These are phyloP conservation scores for Neofelis nebulosa DNA, from an alignment of 2,113 vertebrate species.

Conservation along the genomic window DNA sequence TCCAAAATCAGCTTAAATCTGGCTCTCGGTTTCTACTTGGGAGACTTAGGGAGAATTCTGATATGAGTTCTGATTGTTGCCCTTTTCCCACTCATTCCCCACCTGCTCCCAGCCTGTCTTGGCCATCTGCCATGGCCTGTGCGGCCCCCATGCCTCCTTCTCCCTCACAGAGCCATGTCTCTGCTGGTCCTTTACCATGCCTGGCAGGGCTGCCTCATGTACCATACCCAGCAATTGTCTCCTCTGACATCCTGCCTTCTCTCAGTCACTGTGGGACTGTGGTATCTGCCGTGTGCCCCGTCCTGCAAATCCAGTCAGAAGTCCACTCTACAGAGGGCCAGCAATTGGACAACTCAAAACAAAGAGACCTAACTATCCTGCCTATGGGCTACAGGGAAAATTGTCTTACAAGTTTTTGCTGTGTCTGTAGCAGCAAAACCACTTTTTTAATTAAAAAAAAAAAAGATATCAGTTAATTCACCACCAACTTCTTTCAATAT, in stretches of 20 bases:
- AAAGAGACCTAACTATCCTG: background rate
- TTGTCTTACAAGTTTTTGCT: background rate
- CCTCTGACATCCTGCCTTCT: background rate
- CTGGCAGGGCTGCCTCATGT: fast-evolving
- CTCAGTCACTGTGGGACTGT: fast-evolving
- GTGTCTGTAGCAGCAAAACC: background rate
- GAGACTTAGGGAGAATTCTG: background rate
- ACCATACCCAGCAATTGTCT: fast-evolving
- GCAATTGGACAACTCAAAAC: background rate
- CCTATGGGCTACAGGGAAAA: background rate
- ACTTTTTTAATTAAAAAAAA: too few relatives aligned
- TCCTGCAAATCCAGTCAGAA: background rate
- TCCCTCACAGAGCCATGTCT: background rate
- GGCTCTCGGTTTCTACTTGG: background rate
- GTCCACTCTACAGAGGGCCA: background rate
- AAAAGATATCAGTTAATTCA: background rate
- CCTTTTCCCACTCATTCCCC: background rate
- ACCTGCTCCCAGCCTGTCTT: fast-evolving
- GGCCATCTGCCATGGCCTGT: fast-evolving
- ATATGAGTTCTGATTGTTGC: background rate
- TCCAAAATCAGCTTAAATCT: constrained; percentile 45
- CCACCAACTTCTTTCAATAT: background rate
- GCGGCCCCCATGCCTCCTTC: background rate
- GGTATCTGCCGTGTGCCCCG: background rate
- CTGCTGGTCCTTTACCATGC: fast-evolving